Conservation (phyloP, 2,113 vertebrate genomes). For the Saiga tatarica region DNA sequence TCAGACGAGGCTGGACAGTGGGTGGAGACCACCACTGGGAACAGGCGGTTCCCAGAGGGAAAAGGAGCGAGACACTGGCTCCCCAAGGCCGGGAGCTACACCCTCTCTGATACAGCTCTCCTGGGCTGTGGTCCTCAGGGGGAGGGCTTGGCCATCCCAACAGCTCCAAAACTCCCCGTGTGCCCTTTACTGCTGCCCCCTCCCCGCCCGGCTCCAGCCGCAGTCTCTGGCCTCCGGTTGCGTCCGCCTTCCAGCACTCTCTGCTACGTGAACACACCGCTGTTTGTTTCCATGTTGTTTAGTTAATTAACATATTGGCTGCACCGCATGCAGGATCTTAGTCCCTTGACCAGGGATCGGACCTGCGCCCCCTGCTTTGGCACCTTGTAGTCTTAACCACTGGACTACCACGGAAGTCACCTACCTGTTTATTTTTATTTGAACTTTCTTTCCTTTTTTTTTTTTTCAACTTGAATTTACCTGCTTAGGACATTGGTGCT, state of each 20-base stretch:
- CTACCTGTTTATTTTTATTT: neutral
- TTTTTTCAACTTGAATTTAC: neutral
- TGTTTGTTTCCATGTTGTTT: neutral
- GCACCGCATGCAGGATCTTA: neutral
- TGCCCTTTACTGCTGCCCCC: neutral
- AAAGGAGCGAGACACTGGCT: neutral
- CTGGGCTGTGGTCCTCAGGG: neutral
- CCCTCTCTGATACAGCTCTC: neutral
- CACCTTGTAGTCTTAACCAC: neutral
- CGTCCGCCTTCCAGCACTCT: neutral
- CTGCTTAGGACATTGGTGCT: neutral
- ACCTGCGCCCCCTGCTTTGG: neutral
- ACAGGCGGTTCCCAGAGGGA: neutral
- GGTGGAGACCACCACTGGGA: neutral
- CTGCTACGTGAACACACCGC: rapidly evolving
- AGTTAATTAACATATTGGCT: neutral
- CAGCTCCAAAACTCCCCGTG: neutral
- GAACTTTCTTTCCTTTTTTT: neutral
- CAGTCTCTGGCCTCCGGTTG: neutral
- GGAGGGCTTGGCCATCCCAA: neutral
- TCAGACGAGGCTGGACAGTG: neutral
- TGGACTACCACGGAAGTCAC: neutral
- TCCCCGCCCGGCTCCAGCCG: neutral
- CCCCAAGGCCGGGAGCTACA: neutral
- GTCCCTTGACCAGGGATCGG: neutral